These are phyloP conservation scores for Isaurus tuberculatus DNA, from an alignment of 92 coral and sea anemone genomes.

Conservation along the genomic window DNA sequence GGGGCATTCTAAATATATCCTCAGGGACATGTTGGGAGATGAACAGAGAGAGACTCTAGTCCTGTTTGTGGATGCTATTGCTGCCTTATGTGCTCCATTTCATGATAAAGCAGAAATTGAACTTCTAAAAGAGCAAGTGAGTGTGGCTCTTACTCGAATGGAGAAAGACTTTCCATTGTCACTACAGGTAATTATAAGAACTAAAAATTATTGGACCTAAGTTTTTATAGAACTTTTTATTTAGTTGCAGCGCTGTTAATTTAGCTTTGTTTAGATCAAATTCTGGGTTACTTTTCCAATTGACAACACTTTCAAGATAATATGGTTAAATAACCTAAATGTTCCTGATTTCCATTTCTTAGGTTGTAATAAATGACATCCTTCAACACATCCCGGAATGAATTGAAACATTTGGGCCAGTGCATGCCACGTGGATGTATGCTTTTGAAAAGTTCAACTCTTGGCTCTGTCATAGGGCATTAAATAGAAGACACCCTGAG, in stretches of 20 bases:
- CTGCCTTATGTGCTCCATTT: slow-evolving; percentile 40
- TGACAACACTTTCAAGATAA: background rate
- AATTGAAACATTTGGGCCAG: slow-evolving; percentile 47
- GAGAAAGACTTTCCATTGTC: slow-evolving; percentile 55
- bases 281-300: background rate
- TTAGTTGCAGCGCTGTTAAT: background rate
- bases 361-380: slow-evolving; percentile 59
- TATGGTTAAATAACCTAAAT: background rate
- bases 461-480: slow-evolving; percentile 54
- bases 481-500: slow-evolving; percentile 58
- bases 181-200: slow-evolving; percentile 28
- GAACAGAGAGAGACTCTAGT: background rate
- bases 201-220: background rate
- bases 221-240: background rate
- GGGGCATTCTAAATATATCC: slow-evolving; percentile 18
- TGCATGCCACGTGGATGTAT: slow-evolving; percentile 65
- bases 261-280: background rate
- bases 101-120: slow-evolving; percentile 22
- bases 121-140: slow-evolving; percentile 30
- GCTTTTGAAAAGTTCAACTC: slow-evolving; percentile 59
- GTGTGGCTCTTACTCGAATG: slow-evolving; percentile 26
- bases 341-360: background rate
- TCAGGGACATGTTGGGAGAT: slow-evolving; percentile 7
- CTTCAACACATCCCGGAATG: slow-evolving; percentile 63
- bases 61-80: slow-evolving; percentile 42